A percentile compares a stretch with the other conserved stretches of the same genome.
These are phyloP conservation scores for Salvator merianae DNA, from an alignment of 2,113 vertebrate genomes.

Conservation along the genomic window DNA sequence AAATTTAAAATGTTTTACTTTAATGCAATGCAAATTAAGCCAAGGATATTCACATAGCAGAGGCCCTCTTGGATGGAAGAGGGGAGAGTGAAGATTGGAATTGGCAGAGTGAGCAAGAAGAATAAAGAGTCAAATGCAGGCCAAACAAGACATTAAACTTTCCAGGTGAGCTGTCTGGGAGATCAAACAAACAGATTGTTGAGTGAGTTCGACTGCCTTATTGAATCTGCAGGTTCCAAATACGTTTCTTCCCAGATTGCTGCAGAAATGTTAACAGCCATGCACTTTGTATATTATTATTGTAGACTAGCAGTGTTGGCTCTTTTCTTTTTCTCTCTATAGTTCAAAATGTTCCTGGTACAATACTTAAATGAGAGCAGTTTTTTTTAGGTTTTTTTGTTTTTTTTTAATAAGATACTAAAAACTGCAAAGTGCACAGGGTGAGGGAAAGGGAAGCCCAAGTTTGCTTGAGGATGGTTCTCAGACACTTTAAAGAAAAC, in stretches of 20 bases:
- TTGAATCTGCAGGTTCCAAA: conserved; percentile 36
- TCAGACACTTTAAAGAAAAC: too few species aligned
- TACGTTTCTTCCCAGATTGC: conserved; percentile 24
- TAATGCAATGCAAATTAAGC: conserved; percentile 85
- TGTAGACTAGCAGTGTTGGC: conserved; percentile 46
- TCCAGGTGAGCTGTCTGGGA: conserved; percentile 51
- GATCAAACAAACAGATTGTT: conserved; percentile 40
- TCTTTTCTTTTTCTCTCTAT: not conserved
- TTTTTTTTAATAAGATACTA: conserved; percentile 28
- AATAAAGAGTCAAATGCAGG: conserved; percentile 66
- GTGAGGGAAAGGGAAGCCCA: not conserved
- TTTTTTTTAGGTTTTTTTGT: conserved; percentile 49
- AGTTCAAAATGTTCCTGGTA: conserved; percentile 19
- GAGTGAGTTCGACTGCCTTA: conserved; percentile 37
- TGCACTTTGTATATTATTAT: conserved; percentile 43
- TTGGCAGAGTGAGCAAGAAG: conserved; percentile 8
- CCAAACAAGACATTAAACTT: conserved; percentile 69
- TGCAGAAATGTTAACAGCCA: conserved; percentile 33
- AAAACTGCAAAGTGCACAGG: conserved; percentile 33
- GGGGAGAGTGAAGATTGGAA: not conserved
- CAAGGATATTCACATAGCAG: conserved; percentile 71
- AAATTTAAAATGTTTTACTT: conserved; percentile 84
- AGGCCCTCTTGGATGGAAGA: conserved; percentile 18
- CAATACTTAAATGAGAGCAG: conserved; percentile 61
- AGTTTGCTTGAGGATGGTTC: too few species aligned